Percentiles rank a stretch among this genome's conserved stretches.
Conservation (phyloP, 2,888 invertebrate species). For the Halictus quadricinctus region DNA sequence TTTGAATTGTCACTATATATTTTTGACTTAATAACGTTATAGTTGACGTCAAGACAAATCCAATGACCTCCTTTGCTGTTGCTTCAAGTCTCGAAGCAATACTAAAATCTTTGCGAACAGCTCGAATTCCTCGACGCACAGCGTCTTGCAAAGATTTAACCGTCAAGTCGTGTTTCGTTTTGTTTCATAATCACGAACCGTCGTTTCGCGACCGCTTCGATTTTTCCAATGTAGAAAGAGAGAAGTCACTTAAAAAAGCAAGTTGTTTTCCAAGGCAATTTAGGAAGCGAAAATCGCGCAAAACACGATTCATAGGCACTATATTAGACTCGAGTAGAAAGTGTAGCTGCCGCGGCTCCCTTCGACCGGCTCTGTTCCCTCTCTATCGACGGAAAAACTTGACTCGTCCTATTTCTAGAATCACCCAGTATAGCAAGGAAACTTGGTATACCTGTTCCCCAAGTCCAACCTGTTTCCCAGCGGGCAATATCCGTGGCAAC, state of each 20-base stretch:
- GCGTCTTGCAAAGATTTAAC: too few species aligned
- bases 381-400: not conserved
- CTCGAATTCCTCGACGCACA: too few species aligned
- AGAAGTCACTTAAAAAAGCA: not conserved
- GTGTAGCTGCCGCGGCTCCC: not conserved
- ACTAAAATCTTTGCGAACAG: too few species aligned
- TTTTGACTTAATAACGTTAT: too few species aligned
- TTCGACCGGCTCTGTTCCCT: not conserved
- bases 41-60: too few species aligned
- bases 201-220: too few species aligned
- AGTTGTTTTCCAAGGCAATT: not conserved
- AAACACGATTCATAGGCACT: not conserved
- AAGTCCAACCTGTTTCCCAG: conserved; percentile 24
- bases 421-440: not conserved
- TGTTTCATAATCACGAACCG: too few species aligned
- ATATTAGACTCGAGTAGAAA: not conserved
- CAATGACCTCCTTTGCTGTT: too few species aligned
- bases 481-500: conserved; percentile 13
- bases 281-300: not conserved
- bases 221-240: not conserved
- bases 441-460: conserved; percentile 10
- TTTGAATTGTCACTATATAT: too few species aligned
- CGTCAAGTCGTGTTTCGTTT: too few species aligned
- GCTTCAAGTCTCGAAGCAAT: too few species aligned
- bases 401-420: conserved; percentile 21